Evolutionary conservation across 2,797 vertebrate genomes (phyloP).

Genomic region (Gorsachius magnificus): DNA sequence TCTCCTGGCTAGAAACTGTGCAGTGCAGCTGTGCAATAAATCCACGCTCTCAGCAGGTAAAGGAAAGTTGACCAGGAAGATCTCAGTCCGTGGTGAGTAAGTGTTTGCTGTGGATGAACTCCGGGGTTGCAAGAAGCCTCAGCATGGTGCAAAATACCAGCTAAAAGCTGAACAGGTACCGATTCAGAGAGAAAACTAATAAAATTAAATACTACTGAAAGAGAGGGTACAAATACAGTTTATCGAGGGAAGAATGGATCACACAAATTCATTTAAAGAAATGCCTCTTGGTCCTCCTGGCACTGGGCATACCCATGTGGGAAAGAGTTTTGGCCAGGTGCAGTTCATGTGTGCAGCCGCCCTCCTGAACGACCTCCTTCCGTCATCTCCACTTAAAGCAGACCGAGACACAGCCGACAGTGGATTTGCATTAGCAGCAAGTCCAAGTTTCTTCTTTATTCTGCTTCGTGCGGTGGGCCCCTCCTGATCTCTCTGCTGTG

Average conservation of each 20-base stretch:
- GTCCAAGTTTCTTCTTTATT: constrained; percentile 5
- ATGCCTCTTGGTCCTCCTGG: neutral
- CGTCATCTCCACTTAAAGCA: neutral
- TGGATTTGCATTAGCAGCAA: neutral
- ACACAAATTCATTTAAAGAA: neutral
- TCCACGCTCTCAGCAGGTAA: neutral
- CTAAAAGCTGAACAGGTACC: neutral
- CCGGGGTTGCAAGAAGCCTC: neutral
- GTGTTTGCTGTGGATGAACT: neutral
- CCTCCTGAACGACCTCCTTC: neutral
- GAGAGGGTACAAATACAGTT: neutral
- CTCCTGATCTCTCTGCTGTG: constrained; percentile 56
- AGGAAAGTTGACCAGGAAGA: neutral
- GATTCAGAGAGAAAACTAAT: neutral
- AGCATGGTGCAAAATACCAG: neutral
- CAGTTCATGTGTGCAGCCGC: neutral
- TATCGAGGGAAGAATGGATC: neutral
- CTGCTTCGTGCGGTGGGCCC: constrained; percentile 9
- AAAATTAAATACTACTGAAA: neutral
- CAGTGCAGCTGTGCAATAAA: neutral
- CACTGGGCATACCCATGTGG: neutral
- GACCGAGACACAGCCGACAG: neutral
- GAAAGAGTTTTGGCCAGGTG: neutral
- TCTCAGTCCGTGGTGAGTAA: neutral
- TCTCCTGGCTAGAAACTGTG: neutral